phyloP scores from a whole-genome alignment of 2,113 vertebrate species.

The Lipophrys pholis region DNA sequence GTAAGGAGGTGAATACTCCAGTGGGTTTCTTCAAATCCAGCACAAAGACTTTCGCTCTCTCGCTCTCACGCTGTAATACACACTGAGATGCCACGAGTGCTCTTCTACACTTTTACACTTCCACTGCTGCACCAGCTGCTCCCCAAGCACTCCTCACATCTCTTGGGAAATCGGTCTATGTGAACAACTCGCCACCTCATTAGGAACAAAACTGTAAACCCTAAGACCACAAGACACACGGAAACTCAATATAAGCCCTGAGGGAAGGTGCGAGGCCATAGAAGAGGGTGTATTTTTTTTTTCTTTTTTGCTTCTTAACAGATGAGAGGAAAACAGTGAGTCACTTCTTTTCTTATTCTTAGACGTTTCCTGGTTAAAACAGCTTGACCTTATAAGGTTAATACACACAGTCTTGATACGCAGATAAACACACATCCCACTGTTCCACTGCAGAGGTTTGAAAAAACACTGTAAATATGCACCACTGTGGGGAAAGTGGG shows the following conservation, averaged over 20 bases:
- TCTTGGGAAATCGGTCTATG: slow-evolving; percentile 43
- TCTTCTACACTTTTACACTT: slow-evolving; percentile 7
- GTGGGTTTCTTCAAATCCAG: too few relatives aligned
- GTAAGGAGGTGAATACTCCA: too few relatives aligned
- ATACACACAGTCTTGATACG: slow-evolving; percentile 25
- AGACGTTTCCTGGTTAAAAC: slow-evolving; percentile 64
- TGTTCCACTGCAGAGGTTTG: slow-evolving; percentile 51
- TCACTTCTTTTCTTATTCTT: slow-evolving; percentile 71
- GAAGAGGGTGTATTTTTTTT: slow-evolving; percentile 67
- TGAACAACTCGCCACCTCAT: slow-evolving; percentile 64
- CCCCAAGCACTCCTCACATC: slow-evolving; percentile 28
- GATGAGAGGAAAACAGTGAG: slow-evolving; percentile 60
- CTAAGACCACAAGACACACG: slow-evolving; percentile 16
- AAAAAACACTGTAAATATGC: slow-evolving; percentile 44
- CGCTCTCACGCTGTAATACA: too few relatives aligned
- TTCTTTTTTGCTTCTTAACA: slow-evolving; percentile 33
- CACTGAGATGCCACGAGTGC: background rate
- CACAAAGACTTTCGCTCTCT: too few relatives aligned
- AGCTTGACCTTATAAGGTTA: slow-evolving; percentile 67
- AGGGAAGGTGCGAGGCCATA: slow-evolving; percentile 37
- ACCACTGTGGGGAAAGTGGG: slow-evolving; percentile 54
- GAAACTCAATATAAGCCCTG: slow-evolving; percentile 30
- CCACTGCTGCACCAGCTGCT: slow-evolving; percentile 46
- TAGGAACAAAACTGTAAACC: slow-evolving; percentile 40
- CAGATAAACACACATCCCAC: slow-evolving; percentile 16